Base-by-base conservation (phyloP, 2,797 vertebrate genomes). In the Halcyon leucocephala region DNA sequence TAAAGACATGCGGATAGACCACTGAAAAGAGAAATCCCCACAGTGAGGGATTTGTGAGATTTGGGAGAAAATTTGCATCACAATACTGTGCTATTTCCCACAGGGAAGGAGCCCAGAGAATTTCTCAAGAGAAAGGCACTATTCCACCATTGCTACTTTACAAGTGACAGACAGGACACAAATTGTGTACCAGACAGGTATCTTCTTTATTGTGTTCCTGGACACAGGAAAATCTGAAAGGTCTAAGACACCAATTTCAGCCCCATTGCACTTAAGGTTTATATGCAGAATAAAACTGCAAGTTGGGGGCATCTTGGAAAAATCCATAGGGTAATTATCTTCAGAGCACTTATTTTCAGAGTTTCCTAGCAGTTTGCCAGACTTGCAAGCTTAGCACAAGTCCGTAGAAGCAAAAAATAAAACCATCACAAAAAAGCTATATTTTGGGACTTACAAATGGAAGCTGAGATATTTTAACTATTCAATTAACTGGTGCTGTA, bases 61-160 rank as follows among this genome's bases (percentile, higher is more conserved):
- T 88, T 96, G 93, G 90, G 87, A 97, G 92, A 87, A 96, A 97
- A 96, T 97, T 90, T 97, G 89, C 96, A 96, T 97, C 89, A 96
- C 90, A 97, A 95, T 97, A 69, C 79, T 58, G 46, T 85, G 82
- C 82, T 82, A 73, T 94, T 95, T 95, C 90, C 82, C 74, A 80
- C 83, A 87, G 80, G 67, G 87, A 95, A 79, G 72, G 48, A 94
- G 62, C 57, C 81, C 73, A 74, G 79, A 95, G 60, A 92, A 82
- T 92, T 93, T 93, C 91, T 69, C 87, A 78, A 65, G 92, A 94
- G 91, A 91, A 94, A 90, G 62, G 29, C 60, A 41, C 61, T 94
- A 54, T 88, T 89, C 90, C 70, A 90, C 65, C 92, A 67, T 41
- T 69, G 55, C 92, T 76, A 29, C 92, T 81, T 90, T 82, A 70